Evolutionary conservation across 2,888 invertebrate genomes (phyloP).

Genomic region (Podabrus alpinus): DNA sequence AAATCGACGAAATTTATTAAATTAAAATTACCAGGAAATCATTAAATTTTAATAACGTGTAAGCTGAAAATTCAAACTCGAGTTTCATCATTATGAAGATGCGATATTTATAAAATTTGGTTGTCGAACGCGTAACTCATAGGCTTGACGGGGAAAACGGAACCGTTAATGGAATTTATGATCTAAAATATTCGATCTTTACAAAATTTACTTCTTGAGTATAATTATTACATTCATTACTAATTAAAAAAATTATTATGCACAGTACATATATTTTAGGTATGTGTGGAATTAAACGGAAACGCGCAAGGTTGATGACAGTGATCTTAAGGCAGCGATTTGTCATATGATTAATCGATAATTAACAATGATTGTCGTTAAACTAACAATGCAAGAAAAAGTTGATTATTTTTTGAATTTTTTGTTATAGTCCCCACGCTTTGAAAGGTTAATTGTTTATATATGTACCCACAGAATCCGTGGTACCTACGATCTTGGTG

Average conservation of each 20-base stretch:
- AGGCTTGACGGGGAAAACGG: background rate
- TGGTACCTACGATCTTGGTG: constrained; percentile 28
- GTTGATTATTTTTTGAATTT: constrained; percentile 10
- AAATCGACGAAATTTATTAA: background rate
- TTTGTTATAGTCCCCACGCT: constrained; percentile 46
- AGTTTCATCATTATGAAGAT: background rate
- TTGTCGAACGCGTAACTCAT: background rate
- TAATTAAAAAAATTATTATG: background rate
- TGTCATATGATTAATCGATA: background rate
- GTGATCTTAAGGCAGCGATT: background rate
- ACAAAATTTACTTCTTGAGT: background rate
- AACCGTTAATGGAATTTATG: background rate
- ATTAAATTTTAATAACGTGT: background rate
- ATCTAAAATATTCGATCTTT: background rate
- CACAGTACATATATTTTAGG: background rate
- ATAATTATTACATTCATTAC: background rate
- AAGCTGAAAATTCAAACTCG: background rate
- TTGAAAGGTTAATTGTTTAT: constrained; percentile 30
- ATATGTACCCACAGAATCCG: constrained; percentile 15
- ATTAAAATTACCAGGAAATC: background rate
- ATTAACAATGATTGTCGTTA: background rate
- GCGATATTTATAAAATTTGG: background rate
- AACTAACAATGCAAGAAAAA: background rate
- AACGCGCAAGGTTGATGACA: background rate
- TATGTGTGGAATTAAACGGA: background rate